These are phyloP conservation scores for Caenorhabditis elegans DNA, from an alignment of 1,140 invertebrate genomes.

Conservation along the genomic window WBcel235 BX284606.5:9338001-9338500, in stretches of 20 bases:
- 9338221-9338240: no score
- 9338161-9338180: background rate
- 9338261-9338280: no score
- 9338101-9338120: constrained; percentile 27
- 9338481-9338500: background rate
- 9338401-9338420: no score
- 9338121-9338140: constrained; percentile 23
- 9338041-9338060: background rate
- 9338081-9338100: constrained; percentile 21
- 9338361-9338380: no score
- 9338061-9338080: background rate
- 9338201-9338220: no score
- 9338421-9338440: no score
- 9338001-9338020: background rate
- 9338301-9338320: no score
- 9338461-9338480: background rate
- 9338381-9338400: no score
- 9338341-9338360: no score
- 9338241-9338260: no score
- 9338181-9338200: background rate
- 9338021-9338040: background rate
- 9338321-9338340: no score
- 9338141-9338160: background rate
- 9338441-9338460: background rate
- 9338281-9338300: no score